phyloP scores from a whole-genome alignment of 2,797 vertebrate genomes.

The Poecile montanus region DNA sequence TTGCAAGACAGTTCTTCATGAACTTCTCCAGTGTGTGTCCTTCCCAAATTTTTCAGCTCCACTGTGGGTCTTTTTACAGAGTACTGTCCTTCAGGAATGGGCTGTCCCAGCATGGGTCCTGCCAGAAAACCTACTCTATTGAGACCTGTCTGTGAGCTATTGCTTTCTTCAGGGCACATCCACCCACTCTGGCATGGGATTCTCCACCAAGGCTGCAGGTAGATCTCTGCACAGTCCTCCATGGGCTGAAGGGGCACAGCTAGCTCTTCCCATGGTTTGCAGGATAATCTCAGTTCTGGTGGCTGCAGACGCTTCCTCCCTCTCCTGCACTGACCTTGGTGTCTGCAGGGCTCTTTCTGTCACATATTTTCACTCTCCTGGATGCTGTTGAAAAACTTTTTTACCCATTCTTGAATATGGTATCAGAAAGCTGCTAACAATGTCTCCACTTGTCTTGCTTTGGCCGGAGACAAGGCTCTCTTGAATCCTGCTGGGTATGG shows the following conservation, averaged over 20 bases:
- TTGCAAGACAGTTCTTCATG: background rate
- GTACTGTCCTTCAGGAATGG: background rate
- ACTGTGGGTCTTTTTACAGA: background rate
- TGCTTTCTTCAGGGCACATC: background rate
- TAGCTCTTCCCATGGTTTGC: rapidly evolving
- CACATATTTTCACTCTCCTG: background rate
- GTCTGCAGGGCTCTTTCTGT: background rate
- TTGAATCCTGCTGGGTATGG: background rate
- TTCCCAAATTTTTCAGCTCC: background rate
- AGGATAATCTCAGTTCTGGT: background rate
- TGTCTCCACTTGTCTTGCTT: background rate
- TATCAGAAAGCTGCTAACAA: background rate
- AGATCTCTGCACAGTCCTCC: background rate
- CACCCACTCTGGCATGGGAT: rapidly evolving
- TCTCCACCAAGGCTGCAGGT: background rate
- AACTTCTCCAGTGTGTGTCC: background rate
- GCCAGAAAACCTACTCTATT: background rate
- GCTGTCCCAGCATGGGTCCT: background rate
- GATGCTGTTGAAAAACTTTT: background rate
- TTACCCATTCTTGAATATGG: background rate
- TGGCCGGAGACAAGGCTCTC: background rate
- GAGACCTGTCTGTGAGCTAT: background rate
- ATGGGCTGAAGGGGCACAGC: background rate
- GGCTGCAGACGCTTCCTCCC: rapidly evolving
- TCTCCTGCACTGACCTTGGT: background rate